phyloP scores from a whole-genome alignment of 1,140 invertebrate genomes.

The Zophobas morio region DNA sequence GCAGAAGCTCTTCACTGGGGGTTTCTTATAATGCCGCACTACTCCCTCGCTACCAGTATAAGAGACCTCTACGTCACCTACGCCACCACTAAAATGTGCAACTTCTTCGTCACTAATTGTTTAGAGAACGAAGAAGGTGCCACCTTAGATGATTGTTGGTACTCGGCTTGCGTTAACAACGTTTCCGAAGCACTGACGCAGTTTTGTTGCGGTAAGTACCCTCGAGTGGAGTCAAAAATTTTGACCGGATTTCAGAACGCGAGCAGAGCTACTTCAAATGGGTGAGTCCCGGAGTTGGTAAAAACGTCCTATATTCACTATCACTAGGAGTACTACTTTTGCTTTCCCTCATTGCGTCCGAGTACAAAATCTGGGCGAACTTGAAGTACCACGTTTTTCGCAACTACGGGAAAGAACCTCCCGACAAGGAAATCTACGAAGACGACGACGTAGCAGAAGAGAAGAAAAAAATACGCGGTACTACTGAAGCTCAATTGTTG shows the following conservation, averaged over 20 bases:
- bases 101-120: conserved; percentile 17
- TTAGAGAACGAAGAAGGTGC: not conserved
- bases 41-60: conserved; percentile 72
- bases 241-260: not conserved
- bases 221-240: not conserved
- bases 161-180: conserved; percentile 26
- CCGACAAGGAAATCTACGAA: conserved; percentile 49
- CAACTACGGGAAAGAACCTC: conserved; percentile 47
- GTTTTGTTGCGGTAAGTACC: conserved; percentile 34
- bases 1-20: conserved; percentile 76
- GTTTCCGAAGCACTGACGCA: not conserved
- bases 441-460: conserved; percentile 71
- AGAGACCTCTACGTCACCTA: conserved; percentile 53
- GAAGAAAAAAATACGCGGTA: conserved; percentile 59
- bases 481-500: conserved; percentile 54
- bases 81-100: conserved; percentile 48
- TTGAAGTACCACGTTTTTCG: conserved; percentile 59
- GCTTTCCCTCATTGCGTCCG: conserved; percentile 67
- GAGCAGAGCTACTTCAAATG: conserved; percentile 46
- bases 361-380: conserved; percentile 70
- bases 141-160: conserved; percentile 13
- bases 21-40: conserved; percentile 81
- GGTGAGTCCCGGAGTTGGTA: conserved; percentile 69
- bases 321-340: conserved; percentile 65
- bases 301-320: conserved; percentile 68